These are phyloP conservation scores for Synanthedon vespiformis DNA, from an alignment of 2,888 invertebrate species.

Conservation along the genomic window DNA sequence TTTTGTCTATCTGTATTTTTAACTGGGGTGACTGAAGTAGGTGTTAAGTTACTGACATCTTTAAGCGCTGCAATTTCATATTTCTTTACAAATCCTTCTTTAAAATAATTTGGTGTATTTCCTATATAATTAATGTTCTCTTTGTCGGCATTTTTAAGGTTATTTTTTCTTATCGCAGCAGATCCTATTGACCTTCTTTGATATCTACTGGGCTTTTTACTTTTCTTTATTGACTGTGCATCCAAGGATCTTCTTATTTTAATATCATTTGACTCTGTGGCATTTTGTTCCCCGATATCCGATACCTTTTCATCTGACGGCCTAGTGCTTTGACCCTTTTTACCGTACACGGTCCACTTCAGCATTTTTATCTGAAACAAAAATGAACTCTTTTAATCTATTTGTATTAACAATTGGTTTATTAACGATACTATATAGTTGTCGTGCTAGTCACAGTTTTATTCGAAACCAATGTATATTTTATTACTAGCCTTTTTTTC, in stretches of 20 bases:
- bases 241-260: constrained; percentile 48
- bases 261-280: constrained; percentile 26
- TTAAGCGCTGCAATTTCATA: constrained; percentile 60
- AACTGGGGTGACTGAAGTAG: constrained; percentile 52
- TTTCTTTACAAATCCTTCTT: constrained; percentile 70
- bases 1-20: constrained; percentile 41
- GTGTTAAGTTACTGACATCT: constrained; percentile 74
- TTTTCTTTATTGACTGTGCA: constrained; percentile 49
- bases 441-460: too few relatives aligned
- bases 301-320: constrained; percentile 23
- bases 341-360: constrained; percentile 72
- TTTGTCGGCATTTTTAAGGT: constrained; percentile 44
- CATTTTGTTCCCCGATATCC: constrained; percentile 23
- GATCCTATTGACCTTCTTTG: constrained; percentile 55
- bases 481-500: too few relatives aligned
- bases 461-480: too few relatives aligned
- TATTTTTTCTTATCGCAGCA: constrained; percentile 42
- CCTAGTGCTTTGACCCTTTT: constrained; percentile 49
- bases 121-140: constrained; percentile 63
- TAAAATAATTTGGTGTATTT: constrained; percentile 72
- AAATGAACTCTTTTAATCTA: constrained; percentile 2
- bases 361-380: constrained; percentile 57
- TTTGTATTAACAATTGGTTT: too few relatives aligned
- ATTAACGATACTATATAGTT: too few relatives aligned
- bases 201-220: constrained; percentile 58